Base-by-base conservation (phyloP, 2,113 vertebrate genomes). In the Girardinichthys multiradiatus region DNA sequence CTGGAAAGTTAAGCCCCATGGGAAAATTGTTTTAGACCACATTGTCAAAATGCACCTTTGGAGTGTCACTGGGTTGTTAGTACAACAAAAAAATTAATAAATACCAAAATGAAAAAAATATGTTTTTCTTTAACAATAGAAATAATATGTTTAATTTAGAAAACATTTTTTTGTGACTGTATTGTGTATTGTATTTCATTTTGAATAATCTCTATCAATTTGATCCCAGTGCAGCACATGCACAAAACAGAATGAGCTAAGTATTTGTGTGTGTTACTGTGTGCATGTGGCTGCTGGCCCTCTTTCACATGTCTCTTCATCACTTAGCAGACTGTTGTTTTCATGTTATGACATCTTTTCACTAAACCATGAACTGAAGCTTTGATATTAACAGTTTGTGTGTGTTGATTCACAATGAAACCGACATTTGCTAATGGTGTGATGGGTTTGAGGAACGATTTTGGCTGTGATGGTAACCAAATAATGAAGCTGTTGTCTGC, bases 191-290 rank as follows among this genome's bases (percentile, higher is more conserved):
- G 79, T 79, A 81, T 83, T 83, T 89, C 90, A 86, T 87, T 92
- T 89, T 87, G 89, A 92, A 92, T 91, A 89, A 93, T 89, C 87
- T 85, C 83, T 86, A 92, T 93, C 74, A 87, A 92, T 93, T 91
- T 88, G 69, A 83, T 80, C 84, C 89, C 82, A 83, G 77, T 80
- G 81, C 82, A 83, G 62, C 75, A 70, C 85, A 75, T 68, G 65
- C 19, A 68, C 58, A 71, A 60, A 54, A 70, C 69, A 73, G 71
- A 76, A 75, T 68, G 66, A 83, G 77, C 57, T 0, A 51, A 68
- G 70, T 71, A 39, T 77, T 37, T 70, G 77, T 67, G 61, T 83
- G 63, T 79, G 35, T 63, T 24, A 42, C 51, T 80, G 75, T 57
- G 58, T 69, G 33, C 37, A 64, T 17, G 70, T 57, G 45, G 72